phyloP scores from a whole-genome alignment of 2,888 invertebrate species.

The Rugalucina vietnamica region DNA sequence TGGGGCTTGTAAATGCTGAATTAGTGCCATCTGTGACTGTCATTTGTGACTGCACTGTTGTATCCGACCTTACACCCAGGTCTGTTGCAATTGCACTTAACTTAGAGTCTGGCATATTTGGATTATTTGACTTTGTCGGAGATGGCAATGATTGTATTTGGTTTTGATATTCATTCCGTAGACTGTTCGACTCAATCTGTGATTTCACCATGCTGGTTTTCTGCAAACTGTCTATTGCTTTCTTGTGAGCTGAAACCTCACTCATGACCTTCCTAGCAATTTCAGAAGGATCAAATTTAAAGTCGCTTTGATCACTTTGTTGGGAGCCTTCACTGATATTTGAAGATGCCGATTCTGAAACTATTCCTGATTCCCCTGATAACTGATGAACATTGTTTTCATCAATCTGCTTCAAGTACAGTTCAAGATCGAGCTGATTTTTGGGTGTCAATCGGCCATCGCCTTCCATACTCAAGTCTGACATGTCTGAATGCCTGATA shows the following conservation, averaged over 20 bases:
- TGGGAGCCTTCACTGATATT: slow-evolving; percentile 71
- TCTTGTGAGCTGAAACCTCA: slow-evolving; percentile 74
- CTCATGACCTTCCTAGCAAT: slow-evolving; percentile 77
- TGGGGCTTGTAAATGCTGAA: slow-evolving; percentile 62
- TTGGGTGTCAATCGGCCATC: slow-evolving; percentile 56
- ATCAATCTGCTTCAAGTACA: slow-evolving; percentile 49
- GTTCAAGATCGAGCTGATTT: slow-evolving; percentile 50
- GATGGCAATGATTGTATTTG: background rate
- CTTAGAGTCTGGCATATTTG: slow-evolving; percentile 5
- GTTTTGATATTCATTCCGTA: slow-evolving; percentile 57
- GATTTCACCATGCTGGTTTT: slow-evolving; percentile 70
- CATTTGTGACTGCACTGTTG: slow-evolving; percentile 50
- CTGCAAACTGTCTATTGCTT: slow-evolving; percentile 76
- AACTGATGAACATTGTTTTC: slow-evolving; percentile 33
- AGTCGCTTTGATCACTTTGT: slow-evolving; percentile 61
- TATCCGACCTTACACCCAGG: background rate
- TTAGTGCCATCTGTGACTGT: slow-evolving; percentile 34
- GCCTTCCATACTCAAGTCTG: slow-evolving; percentile 56
- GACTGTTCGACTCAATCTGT: slow-evolving; percentile 58
- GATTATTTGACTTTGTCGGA: background rate
- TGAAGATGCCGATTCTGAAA: slow-evolving; percentile 69
- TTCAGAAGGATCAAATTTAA: slow-evolving; percentile 69
- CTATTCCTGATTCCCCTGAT: slow-evolving; percentile 68
- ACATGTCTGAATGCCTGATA: slow-evolving; percentile 59
- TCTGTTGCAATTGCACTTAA: slow-evolving; percentile 2